These are phyloP conservation scores for Elephantulus edwardii DNA, from an alignment of 2,113 vertebrate genomes.

Conservation along the genomic window DNA sequence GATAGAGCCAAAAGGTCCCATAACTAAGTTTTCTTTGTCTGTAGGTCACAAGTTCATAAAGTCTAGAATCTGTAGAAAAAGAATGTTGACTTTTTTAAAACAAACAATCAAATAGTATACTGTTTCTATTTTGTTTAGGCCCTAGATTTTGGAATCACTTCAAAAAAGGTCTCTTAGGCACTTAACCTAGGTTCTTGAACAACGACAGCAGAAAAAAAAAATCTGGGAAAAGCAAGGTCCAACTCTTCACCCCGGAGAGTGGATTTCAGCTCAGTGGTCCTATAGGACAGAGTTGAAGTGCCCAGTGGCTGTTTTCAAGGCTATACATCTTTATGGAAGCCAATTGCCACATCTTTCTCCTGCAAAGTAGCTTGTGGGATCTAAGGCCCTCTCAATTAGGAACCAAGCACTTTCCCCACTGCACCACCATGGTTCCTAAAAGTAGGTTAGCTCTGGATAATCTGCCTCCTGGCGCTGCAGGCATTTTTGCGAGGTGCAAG, in stretches of 20 bases:
- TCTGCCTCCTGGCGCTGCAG: neutral
- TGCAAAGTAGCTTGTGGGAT: too few species aligned
- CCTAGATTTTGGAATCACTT: neutral
- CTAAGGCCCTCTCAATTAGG: too few species aligned
- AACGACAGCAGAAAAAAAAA: too few species aligned
- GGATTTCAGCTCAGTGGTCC: neutral
- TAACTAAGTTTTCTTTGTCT: constrained; percentile 36
- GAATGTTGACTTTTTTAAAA: neutral
- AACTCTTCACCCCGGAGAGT: neutral
- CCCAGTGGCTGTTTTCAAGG: too few species aligned
- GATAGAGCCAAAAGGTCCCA: neutral
- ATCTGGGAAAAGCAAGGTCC: neutral
- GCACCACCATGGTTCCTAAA: neutral
- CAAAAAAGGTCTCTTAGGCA: neutral
- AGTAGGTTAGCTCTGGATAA: neutral
- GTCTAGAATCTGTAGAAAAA: neutral
- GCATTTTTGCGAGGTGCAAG: constrained; percentile 17
- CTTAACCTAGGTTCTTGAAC: neutral
- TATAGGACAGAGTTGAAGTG: neutral
- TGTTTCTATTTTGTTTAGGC: neutral
- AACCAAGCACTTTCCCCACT: too few species aligned
- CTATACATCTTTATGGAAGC: neutral
- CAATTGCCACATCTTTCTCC: neutral
- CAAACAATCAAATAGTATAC: neutral
- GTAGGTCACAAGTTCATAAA: constrained; percentile 2